Evolutionary conservation across 2,797 vertebrate genomes (phyloP), one percentile per base, ranked within the genome.

Genomic region (Gouania willdenowi): DNA sequence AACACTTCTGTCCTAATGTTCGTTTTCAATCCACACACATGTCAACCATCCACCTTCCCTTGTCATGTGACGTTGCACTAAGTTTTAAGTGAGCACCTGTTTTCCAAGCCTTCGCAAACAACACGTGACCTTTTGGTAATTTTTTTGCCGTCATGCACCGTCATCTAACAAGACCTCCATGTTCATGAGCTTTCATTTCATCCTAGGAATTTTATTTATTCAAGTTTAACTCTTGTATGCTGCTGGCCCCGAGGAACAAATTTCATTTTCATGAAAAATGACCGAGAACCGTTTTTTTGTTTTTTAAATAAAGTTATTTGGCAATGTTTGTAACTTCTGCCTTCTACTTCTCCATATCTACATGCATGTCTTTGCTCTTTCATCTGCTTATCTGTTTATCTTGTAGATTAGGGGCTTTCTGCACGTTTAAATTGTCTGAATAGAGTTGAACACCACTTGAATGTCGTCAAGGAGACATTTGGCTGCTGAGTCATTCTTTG

Each of bases 311-410:
- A n/a, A n/a, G n/a, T n/a, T n/a, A n/a, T n/a, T n/a, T n/a, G n/a
- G n/a, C n/a, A n/a, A n/a, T 16, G 4, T 24, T 36, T 3, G 4
- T 2, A n/a, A 18, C 24, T 10, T 30, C 9, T 22, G 31, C 7
- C 5, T 34, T 33, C 41, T 25, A 37, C 44, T 37, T 27, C 30
- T 18, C 33, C 24, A 18, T 31, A 35, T 62, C 41, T 19, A 17
- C 35, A 26, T 14, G 32, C 8, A 50, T 64, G 37, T 12, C 26
- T 33, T 48, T 31, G 45, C 22, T 64, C 60, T 41, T 33, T 66
- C 49, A 20, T 29, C 57, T 23, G 44, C 27, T 41, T 23, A 53
- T 66, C 62, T 63, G 53, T 76, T 75, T 65, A 69, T 44, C 12
- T 22, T 30, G 14, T 14, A 55, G 56, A 73, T 66, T 50, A 41